Evolutionary conservation across 2,113 vertebrate genomes (phyloP).

Genomic region (Motacilla alba): DNA sequence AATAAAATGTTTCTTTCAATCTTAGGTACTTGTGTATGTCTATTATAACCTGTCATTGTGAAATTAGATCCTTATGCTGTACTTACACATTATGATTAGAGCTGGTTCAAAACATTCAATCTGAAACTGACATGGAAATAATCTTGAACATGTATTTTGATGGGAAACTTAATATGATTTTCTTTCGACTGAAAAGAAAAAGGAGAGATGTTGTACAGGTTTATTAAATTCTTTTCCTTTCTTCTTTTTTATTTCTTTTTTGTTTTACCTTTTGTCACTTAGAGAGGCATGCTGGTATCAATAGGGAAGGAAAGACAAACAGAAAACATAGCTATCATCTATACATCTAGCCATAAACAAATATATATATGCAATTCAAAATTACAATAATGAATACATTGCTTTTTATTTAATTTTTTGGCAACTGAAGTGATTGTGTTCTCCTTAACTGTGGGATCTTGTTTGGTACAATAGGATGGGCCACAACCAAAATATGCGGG

Average conservation of each 20-base stretch:
- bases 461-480: neutral
- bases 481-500: neutral
- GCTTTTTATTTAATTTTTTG: neutral
- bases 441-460: neutral
- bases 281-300: neutral
- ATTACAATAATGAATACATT: neutral
- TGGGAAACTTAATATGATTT: neutral
- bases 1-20: constrained; percentile 36
- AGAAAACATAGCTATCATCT: neutral
- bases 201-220: neutral
- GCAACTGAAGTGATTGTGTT: neutral
- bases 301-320: neutral
- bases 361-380: neutral
- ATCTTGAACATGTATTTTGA: neutral
- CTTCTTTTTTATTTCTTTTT: neutral
- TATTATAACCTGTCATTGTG: constrained; percentile 24
- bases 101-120: neutral
- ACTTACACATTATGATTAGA: neutral
- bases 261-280: neutral
- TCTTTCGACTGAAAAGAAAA: neutral
- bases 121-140: neutral
- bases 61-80: constrained; percentile 5
- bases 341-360: neutral
- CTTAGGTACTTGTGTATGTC: neutral
- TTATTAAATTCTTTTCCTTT: neutral